Base-by-base conservation (phyloP, 2,888 invertebrate genomes). In the Plusia festucae region DNA sequence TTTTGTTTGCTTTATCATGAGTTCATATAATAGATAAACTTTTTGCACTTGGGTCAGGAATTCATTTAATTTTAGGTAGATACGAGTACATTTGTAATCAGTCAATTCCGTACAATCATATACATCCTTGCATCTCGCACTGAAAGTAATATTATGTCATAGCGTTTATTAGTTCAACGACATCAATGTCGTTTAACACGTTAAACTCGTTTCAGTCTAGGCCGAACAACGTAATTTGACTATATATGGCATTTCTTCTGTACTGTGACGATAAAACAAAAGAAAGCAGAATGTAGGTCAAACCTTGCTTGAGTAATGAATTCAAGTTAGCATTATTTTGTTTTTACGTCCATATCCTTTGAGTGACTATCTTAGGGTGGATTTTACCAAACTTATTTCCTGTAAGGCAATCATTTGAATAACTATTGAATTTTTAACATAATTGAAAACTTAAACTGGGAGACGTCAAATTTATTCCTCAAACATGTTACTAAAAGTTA, bases 91-190 rank as follows among this genome's bases (percentile, higher is more conserved):
- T 5, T 40, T n/a, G 2, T 40, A 15, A 34, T 34, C 15, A 34
- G 34, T 34, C 3, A 34, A 15, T 15, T 34, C 34, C 13, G 3
- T 34, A 34, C 34, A 40, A 40, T 40, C 15, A 40, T n/a, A n/a
- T 40, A 13, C 40, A n/a, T 40, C 40, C 40, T 40, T 40, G 40
- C 40, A 40, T 40, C 40, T 40, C n/a, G n/a, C 30, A 30, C n/a
- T 40, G 40, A 40, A 40, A 40, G 40, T 40, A 6, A 40, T 40
- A 40, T 40, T 40, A 40, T 40, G 40, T 40, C 40, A 40, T 40
- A n/a, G 40, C 40, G 40, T 40, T 40, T 40, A 40, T 40, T 40
- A 40, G 40, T n/a, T 40, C 40, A n/a, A 40, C 40, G 40, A 40
- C 40, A 40, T 40, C 40, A 40, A 40, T 40, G n/a, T 6, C 40